These are phyloP conservation scores for Caenorhabditis afra DNA, from an alignment of 2,888 invertebrate species.

Conservation along the genomic window DNA sequence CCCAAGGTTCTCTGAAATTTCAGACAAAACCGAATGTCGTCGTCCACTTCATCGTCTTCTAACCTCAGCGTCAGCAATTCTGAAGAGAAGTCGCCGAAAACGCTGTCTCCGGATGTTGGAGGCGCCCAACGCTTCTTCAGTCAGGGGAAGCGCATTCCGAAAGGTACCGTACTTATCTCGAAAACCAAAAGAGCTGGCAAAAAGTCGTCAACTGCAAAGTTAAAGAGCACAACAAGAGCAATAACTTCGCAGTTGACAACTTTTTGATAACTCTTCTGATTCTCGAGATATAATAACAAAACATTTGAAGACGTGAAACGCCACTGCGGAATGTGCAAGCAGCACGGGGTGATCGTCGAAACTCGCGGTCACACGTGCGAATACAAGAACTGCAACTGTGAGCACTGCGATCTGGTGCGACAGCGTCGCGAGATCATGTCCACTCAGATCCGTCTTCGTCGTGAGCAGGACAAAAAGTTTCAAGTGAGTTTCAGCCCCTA, in stretches of 20 bases:
- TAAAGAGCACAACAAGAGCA: too few relatives aligned
- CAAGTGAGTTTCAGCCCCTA: slow-evolving; percentile 33
- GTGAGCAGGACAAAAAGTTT: slow-evolving; percentile 79
- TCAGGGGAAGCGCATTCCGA: slow-evolving; percentile 71
- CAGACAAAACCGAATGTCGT: slow-evolving; percentile 7
- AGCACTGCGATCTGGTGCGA: slow-evolving; percentile 75
- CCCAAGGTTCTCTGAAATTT: slow-evolving; percentile 2
- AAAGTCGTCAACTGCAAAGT: too few relatives aligned
- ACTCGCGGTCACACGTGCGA: slow-evolving; percentile 76
- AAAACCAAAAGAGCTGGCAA: too few relatives aligned
- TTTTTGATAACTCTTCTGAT: too few relatives aligned
- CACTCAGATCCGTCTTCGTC: slow-evolving; percentile 77
- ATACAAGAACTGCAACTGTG: slow-evolving; percentile 75
- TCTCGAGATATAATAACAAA: too few relatives aligned
- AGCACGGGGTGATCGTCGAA: slow-evolving; percentile 75
- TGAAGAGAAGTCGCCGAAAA: slow-evolving; percentile 21
- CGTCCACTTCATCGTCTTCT: slow-evolving; percentile 24
- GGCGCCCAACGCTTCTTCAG: slow-evolving; percentile 65
- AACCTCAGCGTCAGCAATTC: background rate
- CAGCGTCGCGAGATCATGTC: slow-evolving; percentile 77
- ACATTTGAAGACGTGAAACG: slow-evolving; percentile 75
- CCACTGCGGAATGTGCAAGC: slow-evolving; percentile 79
- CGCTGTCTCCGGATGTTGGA: slow-evolving; percentile 37
- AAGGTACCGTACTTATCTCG: too few relatives aligned
- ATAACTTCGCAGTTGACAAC: too few relatives aligned